A percentile compares a stretch with the other conserved stretches of the same genome.
Evolutionary conservation across 2,113 vertebrate species (phyloP).

Genomic region (Suncus etruscus): DNA sequence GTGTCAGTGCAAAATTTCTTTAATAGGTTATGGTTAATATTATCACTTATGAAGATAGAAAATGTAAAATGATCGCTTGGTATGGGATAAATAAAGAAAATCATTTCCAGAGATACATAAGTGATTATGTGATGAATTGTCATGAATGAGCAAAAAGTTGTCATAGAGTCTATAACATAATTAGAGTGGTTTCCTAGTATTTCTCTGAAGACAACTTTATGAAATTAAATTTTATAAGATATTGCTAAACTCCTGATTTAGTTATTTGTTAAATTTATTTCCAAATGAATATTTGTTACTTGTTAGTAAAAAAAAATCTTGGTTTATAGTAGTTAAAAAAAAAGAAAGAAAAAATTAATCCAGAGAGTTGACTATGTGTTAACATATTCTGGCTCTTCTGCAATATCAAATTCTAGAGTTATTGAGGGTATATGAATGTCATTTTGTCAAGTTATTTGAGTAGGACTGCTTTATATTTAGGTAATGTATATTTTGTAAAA

Average conservation of each 20-base stretch:
- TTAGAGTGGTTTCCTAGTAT: not conserved
- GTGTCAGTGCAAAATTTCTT: not conserved
- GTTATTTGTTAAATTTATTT: conserved; percentile 27
- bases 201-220: not conserved
- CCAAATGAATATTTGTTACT: not conserved
- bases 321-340: not conserved
- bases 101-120: not conserved
- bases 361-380: conserved; percentile 27
- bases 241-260: not conserved
- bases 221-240: not conserved
- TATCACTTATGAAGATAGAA: not conserved
- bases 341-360: not conserved
- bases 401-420: not conserved
- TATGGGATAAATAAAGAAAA: not conserved
- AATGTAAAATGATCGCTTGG: not conserved
- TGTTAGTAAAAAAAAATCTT: conserved; percentile 29
- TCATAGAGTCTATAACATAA: rapidly evolving
- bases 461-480: conserved; percentile 43
- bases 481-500: conserved; percentile 48
- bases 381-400: not conserved
- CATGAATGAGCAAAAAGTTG: not conserved
- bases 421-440: not conserved
- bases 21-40: not conserved
- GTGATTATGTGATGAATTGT: not conserved
- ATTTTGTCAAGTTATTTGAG: conserved; percentile 49